Conservation (phyloP, 2,113 vertebrate species). For the Climacteris rufus region DNA sequence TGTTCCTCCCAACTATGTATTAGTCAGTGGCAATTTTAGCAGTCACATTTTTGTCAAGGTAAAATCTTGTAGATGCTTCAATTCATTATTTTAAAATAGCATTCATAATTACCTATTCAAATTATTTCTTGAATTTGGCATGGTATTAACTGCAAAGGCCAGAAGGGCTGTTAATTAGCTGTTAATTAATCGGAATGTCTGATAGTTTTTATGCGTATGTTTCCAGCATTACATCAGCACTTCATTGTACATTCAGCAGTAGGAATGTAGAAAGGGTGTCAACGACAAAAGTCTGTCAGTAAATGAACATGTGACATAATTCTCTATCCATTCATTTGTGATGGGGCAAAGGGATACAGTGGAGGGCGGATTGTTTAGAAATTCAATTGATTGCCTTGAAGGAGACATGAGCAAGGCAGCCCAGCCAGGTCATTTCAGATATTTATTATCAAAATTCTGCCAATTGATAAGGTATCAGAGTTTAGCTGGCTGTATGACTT, state of each 20-base stretch:
- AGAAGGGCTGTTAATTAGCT: slow-evolving; percentile 45
- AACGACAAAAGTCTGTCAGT: neutral
- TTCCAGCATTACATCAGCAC: neutral
- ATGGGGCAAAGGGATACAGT: neutral
- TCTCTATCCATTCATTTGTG: neutral
- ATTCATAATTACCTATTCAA: slow-evolving; percentile 1
- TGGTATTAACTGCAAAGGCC: slow-evolving; percentile 1
- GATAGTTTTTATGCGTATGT: neutral
- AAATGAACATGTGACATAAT: neutral
- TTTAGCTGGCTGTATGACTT: neutral
- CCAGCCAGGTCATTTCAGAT: neutral
- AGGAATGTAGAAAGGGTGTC: neutral
- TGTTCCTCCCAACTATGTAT: neutral
- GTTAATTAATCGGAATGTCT: slow-evolving; percentile 3
- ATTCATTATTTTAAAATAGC: slow-evolving; percentile 17
- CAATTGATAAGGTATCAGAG: neutral
- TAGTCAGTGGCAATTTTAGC: slow-evolving; percentile 4
- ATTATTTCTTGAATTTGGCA: slow-evolving; percentile 25
- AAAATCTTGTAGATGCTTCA: neutral
- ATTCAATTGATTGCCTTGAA: neutral
- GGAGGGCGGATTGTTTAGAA: neutral
- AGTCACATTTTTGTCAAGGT: slow-evolving; percentile 9
- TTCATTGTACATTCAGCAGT: accelerated
- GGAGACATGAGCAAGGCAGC: neutral
- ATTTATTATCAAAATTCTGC: neutral